A percentile compares a stretch with the other conserved stretches of the same genome.
These are phyloP conservation scores for Pristionchus mayeri DNA, from an alignment of 2,888 invertebrate genomes.

Conservation along the genomic window DNA sequence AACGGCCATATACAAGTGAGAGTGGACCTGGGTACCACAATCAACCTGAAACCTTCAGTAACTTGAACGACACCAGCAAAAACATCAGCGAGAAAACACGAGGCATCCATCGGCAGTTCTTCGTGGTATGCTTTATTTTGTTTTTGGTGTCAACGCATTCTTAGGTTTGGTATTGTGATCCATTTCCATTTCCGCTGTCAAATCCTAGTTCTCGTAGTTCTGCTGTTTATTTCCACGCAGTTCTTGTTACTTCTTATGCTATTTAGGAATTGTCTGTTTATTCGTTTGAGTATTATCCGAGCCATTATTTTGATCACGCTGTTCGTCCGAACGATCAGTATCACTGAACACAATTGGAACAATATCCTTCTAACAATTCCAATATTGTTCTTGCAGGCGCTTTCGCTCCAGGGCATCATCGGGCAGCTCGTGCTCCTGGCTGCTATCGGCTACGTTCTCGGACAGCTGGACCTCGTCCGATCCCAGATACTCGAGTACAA, in stretches of 20 bases:
- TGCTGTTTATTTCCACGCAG: no score
- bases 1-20: neutral
- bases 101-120: neutral
- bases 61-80: neutral
- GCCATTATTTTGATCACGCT: no score
- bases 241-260: no score
- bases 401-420: neutral
- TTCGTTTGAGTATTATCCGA: no score
- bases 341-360: no score
- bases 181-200: no score
- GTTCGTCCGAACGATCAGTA: no score
- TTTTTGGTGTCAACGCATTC: no score
- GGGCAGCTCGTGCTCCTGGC: neutral
- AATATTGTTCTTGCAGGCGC: neutral
- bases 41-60: neutral
- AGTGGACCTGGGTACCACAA: neutral
- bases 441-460: neutral
- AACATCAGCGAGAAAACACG: neutral
- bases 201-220: no score
- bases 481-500: constrained; percentile 13
- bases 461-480: neutral
- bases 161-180: no score
- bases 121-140: neutral
- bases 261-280: no score
- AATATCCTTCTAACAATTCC: no score